These are phyloP conservation scores for Acipenser ruthenus DNA, from an alignment of 2,797 vertebrate genomes.

Conservation along the genomic window DNA sequence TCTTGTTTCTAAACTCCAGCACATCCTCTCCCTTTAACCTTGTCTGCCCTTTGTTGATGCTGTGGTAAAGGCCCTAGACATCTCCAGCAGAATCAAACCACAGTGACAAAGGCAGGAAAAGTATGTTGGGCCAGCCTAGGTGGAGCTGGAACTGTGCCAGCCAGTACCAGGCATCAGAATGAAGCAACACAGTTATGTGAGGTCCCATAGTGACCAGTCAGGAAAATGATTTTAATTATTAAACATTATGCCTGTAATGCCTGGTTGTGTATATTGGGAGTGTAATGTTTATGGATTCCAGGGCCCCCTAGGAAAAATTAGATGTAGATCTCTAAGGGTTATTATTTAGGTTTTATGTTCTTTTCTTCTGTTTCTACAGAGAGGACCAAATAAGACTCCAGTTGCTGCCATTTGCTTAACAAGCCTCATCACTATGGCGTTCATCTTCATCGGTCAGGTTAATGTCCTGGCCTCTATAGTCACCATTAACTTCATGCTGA, in stretches of 20 bases:
- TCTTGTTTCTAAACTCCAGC: slow-evolving; percentile 32
- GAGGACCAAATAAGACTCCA: slow-evolving; percentile 86
- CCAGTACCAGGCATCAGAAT: slow-evolving; percentile 7
- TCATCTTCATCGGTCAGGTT: slow-evolving; percentile 85
- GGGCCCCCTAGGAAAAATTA: too few species aligned
- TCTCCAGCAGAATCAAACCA: slow-evolving; percentile 68
- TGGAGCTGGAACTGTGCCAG: slow-evolving; percentile 58
- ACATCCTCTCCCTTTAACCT: slow-evolving; percentile 42
- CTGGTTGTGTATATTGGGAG: too few species aligned
- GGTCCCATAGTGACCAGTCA: too few species aligned
- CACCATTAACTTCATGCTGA: slow-evolving; percentile 94
- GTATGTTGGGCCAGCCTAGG: slow-evolving; percentile 47
- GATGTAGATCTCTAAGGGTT: too few species aligned
- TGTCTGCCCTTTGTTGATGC: slow-evolving; percentile 49
- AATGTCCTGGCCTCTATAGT: slow-evolving; percentile 89
- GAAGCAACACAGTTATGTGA: too few species aligned
- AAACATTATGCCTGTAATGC: too few species aligned
- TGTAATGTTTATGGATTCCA: too few species aligned
- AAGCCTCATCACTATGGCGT: slow-evolving; percentile 85
- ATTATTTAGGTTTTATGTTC: too few species aligned
- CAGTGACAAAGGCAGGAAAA: slow-evolving; percentile 74
- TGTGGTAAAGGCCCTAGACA: slow-evolving; percentile 38
- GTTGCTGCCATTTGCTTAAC: slow-evolving; percentile 88
- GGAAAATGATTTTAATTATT: too few species aligned
- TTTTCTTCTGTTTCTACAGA: slow-evolving; percentile 54